Evolutionary conservation across 2,113 vertebrate genomes (phyloP).

Genomic region (Penelope pileata): DNA sequence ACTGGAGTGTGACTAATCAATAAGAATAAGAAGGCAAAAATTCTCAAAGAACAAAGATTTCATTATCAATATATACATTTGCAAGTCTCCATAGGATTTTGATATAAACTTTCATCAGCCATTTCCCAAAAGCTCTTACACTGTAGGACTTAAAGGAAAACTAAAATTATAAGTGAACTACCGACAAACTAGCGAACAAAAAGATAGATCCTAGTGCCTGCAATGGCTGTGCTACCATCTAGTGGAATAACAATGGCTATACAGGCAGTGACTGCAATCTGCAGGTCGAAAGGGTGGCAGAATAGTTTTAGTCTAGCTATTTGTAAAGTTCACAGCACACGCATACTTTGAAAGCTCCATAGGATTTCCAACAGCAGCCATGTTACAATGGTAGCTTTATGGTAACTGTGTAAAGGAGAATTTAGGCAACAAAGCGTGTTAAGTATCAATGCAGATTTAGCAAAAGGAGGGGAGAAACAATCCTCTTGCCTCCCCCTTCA

Average conservation of each 20-base stretch:
- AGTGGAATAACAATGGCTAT: conserved; percentile 8
- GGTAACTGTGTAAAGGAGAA: background rate
- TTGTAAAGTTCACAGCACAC: background rate
- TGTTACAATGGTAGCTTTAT: background rate
- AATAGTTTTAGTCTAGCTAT: background rate
- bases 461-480: background rate
- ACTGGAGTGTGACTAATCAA: background rate
- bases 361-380: background rate
- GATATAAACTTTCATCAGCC: background rate
- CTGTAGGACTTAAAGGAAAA: background rate
- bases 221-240: conserved; percentile 65
- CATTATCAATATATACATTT: background rate
- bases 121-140: background rate
- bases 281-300: fast-evolving
- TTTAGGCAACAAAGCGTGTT: background rate
- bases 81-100: background rate
- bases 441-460: background rate
- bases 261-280: background rate
- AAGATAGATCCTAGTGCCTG: background rate
- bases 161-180: background rate
- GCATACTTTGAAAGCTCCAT: background rate
- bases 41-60: background rate
- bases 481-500: background rate
- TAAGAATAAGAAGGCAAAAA: background rate
- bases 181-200: background rate